Percentiles rank a stretch among this genome's conserved stretches.
Evolutionary conservation across 2,888 invertebrate species (phyloP).

Genomic region (Macaria liturata): DNA sequence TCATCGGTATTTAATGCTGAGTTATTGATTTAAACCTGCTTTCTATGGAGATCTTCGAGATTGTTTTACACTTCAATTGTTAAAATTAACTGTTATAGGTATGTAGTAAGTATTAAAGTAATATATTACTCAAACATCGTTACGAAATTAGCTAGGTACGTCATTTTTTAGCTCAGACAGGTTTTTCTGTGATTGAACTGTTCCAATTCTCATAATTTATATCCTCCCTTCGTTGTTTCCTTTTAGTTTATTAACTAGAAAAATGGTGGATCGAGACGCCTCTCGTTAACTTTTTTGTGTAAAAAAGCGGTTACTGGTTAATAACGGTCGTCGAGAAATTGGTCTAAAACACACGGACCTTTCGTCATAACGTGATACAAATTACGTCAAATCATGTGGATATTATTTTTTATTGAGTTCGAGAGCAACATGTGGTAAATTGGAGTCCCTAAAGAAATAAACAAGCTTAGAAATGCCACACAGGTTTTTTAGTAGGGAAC

Average conservation of each 20-base stretch:
- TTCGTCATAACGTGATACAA: conserved; percentile 73
- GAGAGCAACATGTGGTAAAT: conserved; percentile 78
- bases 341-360: conserved; percentile 73
- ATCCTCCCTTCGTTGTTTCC: conserved; percentile 26
- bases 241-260: conserved; percentile 47
- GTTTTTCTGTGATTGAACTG: too few species aligned
- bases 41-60: neutral
- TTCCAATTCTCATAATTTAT: too few species aligned
- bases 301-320: conserved; percentile 68
- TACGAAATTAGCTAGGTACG: too few species aligned
- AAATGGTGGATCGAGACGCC: conserved; percentile 41
- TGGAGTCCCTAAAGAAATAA: conserved; percentile 75
- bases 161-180: too few species aligned
- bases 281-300: conserved; percentile 66
- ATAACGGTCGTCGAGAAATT: conserved; percentile 69
- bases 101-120: too few species aligned
- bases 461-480: conserved; percentile 69
- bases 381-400: conserved; percentile 79
- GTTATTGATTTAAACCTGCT: conserved; percentile 23
- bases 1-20: conserved; percentile 24
- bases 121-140: too few species aligned
- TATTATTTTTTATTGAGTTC: conserved; percentile 70
- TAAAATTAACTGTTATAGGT: conserved; percentile 2
- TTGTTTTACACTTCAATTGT: conserved; percentile 3
- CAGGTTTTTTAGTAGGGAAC: conserved; percentile 49